Conservation (phyloP, 1,140 invertebrate species). For the Chelonus insularis region DNA sequence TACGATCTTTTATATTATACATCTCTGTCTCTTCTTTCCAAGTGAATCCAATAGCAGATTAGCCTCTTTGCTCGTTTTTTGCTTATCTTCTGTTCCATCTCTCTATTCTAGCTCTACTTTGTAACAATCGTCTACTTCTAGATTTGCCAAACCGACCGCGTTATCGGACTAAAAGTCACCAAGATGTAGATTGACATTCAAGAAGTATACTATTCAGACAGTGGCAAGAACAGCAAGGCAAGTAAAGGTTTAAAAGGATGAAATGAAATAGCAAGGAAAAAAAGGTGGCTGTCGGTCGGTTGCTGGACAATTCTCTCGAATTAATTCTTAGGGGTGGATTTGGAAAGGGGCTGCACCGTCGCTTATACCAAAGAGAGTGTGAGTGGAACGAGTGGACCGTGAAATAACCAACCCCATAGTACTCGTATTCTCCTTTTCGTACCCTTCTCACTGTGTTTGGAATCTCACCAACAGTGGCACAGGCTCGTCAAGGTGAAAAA, state of each 20-base stretch:
- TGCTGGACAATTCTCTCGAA: constrained; percentile 58
- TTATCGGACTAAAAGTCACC: constrained; percentile 43
- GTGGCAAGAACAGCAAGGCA: neutral
- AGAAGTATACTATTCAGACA: neutral
- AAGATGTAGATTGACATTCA: constrained; percentile 45
- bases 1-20: neutral
- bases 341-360: constrained; percentile 32
- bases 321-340: constrained; percentile 60
- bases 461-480: constrained; percentile 44
- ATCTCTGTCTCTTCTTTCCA: constrained; percentile 8
- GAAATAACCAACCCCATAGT: constrained; percentile 58
- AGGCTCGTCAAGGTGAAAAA: constrained; percentile 33
- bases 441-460: constrained; percentile 27
- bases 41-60: constrained; percentile 33
- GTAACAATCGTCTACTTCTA: constrained; percentile 1
- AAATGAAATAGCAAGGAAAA: constrained; percentile 30
- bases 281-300: constrained; percentile 47
- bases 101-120: neutral
- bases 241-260: constrained; percentile 11
- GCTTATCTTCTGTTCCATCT: constrained; percentile 12
- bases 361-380: constrained; percentile 42
- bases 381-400: constrained; percentile 58
- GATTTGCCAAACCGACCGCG: constrained; percentile 32
- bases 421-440: constrained; percentile 40
- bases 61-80: constrained; percentile 25